Conservation (phyloP, 2,797 vertebrate genomes). For the Coregonus sp. region DNA sequence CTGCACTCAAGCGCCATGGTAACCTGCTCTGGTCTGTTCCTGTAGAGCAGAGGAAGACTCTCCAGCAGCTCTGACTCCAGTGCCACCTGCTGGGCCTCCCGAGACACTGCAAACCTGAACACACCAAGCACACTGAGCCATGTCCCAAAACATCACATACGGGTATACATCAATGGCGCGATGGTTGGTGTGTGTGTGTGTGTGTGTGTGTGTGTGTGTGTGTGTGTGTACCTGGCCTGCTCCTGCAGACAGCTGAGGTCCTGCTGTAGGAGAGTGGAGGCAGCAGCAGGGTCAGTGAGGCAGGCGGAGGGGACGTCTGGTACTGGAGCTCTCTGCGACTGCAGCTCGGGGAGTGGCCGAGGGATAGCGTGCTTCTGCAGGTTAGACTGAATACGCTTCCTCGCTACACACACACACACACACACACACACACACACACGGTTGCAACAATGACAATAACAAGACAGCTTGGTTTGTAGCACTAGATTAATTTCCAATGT, state of each 20-base stretch:
- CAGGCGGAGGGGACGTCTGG: constrained; percentile 77
- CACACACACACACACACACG: too few species aligned
- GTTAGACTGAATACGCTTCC: constrained; percentile 85
- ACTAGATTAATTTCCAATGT: not conserved
- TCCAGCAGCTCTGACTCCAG: constrained; percentile 90
- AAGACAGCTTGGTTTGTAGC: not conserved
- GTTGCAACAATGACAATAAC: not conserved
- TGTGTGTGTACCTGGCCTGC: constrained; percentile 84
- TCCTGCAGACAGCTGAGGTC: constrained; percentile 85
- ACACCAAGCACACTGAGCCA: not conserved
- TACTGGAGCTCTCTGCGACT: constrained; percentile 82
- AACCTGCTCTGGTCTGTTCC: constrained; percentile 90
- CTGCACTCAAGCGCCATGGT: constrained; percentile 88
- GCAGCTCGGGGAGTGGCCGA: constrained; percentile 71
- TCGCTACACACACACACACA: constrained; percentile 72
- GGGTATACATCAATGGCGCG: not conserved
- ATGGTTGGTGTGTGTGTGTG: not conserved
- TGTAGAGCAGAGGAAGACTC: constrained; percentile 85
- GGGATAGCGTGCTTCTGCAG: constrained; percentile 87
- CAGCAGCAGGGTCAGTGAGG: constrained; percentile 79
- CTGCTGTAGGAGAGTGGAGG: constrained; percentile 76
- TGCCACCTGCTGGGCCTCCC: constrained; percentile 93
- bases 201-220: constrained; percentile 43
- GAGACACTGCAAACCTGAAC: constrained; percentile 85
- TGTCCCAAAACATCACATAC: not conserved